A percentile compares a stretch with the other conserved stretches of the same genome.
These are phyloP conservation scores for Zaprionus nigranus DNA, from an alignment of 1,140 invertebrate genomes.

Conservation along the genomic window DNA sequence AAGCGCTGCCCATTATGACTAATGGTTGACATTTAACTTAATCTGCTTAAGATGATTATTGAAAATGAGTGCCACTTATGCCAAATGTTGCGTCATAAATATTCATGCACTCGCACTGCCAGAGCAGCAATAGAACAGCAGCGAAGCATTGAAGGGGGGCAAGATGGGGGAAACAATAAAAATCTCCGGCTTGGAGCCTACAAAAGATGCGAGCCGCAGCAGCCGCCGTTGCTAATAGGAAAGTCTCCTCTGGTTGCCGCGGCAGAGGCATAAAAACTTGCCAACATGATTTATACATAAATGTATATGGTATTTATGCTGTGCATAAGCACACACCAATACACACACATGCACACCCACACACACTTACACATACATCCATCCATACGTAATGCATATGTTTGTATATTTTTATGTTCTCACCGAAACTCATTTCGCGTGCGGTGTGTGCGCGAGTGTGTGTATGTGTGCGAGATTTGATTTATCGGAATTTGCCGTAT, in stretches of 20 bases:
- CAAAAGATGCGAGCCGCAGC: conserved; percentile 44
- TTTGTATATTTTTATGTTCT: conserved; percentile 69
- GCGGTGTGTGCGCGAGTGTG: conserved; percentile 6
- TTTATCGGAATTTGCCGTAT: conserved; percentile 79
- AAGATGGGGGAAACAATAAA: conserved; percentile 33
- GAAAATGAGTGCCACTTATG: conserved; percentile 83
- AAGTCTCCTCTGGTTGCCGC: conserved; percentile 53
- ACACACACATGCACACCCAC: conserved; percentile 11
- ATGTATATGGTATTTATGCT: conserved; percentile 63
- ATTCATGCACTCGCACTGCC: conserved; percentile 69
- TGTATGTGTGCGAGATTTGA: conserved; percentile 55
- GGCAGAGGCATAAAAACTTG: conserved; percentile 78
- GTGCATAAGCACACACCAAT: conserved; percentile 36
- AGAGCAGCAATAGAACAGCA: neutral
- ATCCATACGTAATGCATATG: conserved; percentile 68
- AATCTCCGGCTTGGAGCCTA: conserved; percentile 47
- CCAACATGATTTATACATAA: conserved; percentile 81
- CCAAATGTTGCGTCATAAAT: conserved; percentile 83
- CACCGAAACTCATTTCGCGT: conserved; percentile 71
- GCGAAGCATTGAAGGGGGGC: conserved; percentile 12
- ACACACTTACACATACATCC: conserved; percentile 22
- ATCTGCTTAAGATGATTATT: conserved; percentile 83
- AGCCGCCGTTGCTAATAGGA: conserved; percentile 74
- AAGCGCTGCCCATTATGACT: conserved; percentile 79
- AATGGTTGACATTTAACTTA: conserved; percentile 83